These are phyloP conservation scores for Julus scandinavius DNA, from an alignment of 2,888 invertebrate genomes.

Conservation along the genomic window DNA sequence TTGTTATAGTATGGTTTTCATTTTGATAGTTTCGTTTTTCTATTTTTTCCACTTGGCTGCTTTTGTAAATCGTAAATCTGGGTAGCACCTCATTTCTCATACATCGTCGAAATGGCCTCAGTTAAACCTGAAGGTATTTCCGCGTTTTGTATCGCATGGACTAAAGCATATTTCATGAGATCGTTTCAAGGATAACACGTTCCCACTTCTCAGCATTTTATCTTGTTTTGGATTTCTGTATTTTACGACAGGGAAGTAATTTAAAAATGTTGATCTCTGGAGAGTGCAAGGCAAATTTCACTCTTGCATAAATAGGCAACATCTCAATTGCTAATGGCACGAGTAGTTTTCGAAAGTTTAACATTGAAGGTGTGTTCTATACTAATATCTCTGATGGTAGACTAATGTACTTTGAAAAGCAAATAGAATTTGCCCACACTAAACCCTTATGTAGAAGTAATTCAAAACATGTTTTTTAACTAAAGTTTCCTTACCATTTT, in stretches of 20 bases:
- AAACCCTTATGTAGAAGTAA: too few species aligned
- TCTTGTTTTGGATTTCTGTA: background rate
- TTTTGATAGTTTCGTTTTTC: background rate
- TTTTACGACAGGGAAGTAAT: background rate
- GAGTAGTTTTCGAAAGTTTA: too few species aligned
- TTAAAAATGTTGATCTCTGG: background rate
- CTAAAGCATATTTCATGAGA: constrained; percentile 4
- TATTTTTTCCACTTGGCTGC: constrained; percentile 11
- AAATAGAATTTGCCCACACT: too few species aligned
- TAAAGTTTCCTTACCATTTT: too few species aligned
- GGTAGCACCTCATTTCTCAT: background rate
- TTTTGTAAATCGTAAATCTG: constrained; percentile 8
- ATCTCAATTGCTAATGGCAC: too few species aligned
- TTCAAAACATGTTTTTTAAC: too few species aligned
- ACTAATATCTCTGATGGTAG: too few species aligned
- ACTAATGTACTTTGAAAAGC: too few species aligned
- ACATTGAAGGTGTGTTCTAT: too few species aligned
- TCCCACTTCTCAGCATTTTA: background rate
- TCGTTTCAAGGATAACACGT: background rate
- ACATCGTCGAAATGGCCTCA: background rate
- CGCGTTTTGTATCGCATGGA: background rate
- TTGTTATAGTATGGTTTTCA: background rate
- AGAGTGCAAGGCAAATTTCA: background rate
- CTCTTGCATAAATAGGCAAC: too few species aligned
- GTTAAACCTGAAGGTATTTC: background rate